Percentiles rank a stretch among this genome's conserved stretches.
Evolutionary conservation across 2,797 vertebrate genomes (phyloP).

Genomic region (Halcyon badia): DNA sequence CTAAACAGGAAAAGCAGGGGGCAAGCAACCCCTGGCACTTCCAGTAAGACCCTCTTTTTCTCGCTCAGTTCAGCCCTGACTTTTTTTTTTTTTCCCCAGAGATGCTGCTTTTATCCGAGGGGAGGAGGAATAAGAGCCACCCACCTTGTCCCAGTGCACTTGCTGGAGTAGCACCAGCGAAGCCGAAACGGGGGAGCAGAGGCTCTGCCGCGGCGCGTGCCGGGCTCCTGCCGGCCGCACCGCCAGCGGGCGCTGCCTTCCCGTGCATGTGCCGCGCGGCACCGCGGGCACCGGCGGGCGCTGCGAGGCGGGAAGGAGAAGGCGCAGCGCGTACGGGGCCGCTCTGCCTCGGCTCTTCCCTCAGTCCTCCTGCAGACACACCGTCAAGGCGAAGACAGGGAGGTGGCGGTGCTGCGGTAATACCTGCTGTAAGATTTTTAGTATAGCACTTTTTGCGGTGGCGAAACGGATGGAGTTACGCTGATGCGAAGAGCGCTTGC

Average conservation of each 20-base stretch:
- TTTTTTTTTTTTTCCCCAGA: not conserved
- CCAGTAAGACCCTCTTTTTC: not conserved
- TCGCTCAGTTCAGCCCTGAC: not conserved
- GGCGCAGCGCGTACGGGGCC: rapidly evolving
- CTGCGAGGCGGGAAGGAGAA: rapidly evolving
- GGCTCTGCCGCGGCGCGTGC: not conserved
- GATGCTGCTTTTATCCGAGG: not conserved
- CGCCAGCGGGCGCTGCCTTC: slow-evolving; percentile 67
- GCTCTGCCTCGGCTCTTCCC: not conserved
- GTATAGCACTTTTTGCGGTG: not conserved
- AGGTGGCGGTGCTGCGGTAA: not conserved
- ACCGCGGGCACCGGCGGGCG: not conserved
- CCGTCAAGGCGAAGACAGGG: not conserved
- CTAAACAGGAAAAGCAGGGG: not conserved
- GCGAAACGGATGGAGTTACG: not conserved
- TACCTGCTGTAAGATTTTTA: rapidly evolving
- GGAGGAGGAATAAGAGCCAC: not conserved
- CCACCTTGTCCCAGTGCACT: not conserved
- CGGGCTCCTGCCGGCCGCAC: not conserved
- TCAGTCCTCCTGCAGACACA: rapidly evolving
- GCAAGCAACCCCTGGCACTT: rapidly evolving
- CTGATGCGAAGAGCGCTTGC: not conserved
- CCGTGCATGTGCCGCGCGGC: not conserved
- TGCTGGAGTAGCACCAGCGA: not conserved
- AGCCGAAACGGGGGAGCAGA: not conserved